Evolutionary conservation across 2,113 vertebrate species (phyloP), one percentile per base, ranked within the genome.

Genomic region (Pitta sordida): DNA sequence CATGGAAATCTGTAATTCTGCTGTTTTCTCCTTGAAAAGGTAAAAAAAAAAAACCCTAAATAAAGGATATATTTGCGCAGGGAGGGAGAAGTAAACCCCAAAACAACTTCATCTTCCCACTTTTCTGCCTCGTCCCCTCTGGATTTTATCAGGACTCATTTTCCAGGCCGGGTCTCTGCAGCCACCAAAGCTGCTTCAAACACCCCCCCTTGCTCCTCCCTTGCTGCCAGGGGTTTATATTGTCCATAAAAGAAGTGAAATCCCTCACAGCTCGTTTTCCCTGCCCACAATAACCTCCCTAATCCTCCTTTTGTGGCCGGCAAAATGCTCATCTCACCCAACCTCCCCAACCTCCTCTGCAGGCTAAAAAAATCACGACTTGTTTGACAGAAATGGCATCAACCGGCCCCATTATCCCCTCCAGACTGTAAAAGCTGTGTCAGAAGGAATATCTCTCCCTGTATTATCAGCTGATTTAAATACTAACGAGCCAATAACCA

Each of bases 391-490:
- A 59, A 92, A 88, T 6, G 84, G 73, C 91, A 84, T 71, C 86
- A 26, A 43, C 41, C 29, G 46, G 91, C 59, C 55, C 91, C 70
- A 4, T 64, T 46, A 46, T 19, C 63, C 32, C 70, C 85, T 78
- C 46, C 13, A 8, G 56, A 20, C 80, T 76, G 90, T 24, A 79
- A 51, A 91, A 70, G 56, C 62, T 29, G 49, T 70, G 90, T 84
- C 88, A 34, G 70, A 52, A 81, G 83, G 68, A 71, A 59, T 17
- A 11, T 8, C 88, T 92, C 62, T 81, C 23, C 63, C 48, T 1
- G 7, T 32, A 53, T 91, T 71, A 92, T 51, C 95, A 79, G 93
- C 91, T 94, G 96, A 93, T 97, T 96, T 94, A 92, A 97, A 95
- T 85, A 83, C 94, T 93, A 94, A 94, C 80, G 95, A 92, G 60